Evolutionary conservation across 1,140 invertebrate species (phyloP), one percentile per base, ranked within the genome.

Genomic region (Drosophila funebris): DNA sequence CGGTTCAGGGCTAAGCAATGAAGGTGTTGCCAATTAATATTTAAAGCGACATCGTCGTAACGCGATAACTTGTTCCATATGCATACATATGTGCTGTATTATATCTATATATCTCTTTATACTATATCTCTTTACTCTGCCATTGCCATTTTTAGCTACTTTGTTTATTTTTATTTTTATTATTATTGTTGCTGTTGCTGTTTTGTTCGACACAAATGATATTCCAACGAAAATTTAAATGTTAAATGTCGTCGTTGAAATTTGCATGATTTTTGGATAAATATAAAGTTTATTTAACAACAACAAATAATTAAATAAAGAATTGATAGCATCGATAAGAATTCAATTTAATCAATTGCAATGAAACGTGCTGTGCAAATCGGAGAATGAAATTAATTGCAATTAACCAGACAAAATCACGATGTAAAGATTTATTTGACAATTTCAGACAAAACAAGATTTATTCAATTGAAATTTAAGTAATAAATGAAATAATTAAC

Each of bases 11-110:
- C 75, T 80, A 76, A 72, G 63, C 75, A 71, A 63, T 54, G 75
- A 85, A 85, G 78, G 82, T 85, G 83, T 87, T 85, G 81, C 77
- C 81, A 85, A 85, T 85, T 87, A 80, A 84, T 83, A 76, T 83
- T 78, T 70, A 83, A 83, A 83, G 75, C 61, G 53, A 50, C 54
- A 31, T 63, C 31, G 43, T 56, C 53, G 74, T 56, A 79, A 82
- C 54, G 78, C 63, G 81, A 85, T 87, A 85, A 87, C 82, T 85
- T 78, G 81, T 87, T 85, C 74, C 78, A 85, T 75, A 75, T 87
- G 53, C 62, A 70, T 63, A 67, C 57, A 20, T 24, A 41, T 31
- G 16, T 27, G 27, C 18, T 36, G 22, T 24, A 46, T 41, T 68
- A 8, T 48, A 11, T 27, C 13, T 41, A 9, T 54, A n/a, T 14